Percentiles rank a stretch among this genome's conserved stretches.
phyloP scores from a whole-genome alignment of 2,113 vertebrate species.

The Paramormyrops kingsleyae region DNA sequence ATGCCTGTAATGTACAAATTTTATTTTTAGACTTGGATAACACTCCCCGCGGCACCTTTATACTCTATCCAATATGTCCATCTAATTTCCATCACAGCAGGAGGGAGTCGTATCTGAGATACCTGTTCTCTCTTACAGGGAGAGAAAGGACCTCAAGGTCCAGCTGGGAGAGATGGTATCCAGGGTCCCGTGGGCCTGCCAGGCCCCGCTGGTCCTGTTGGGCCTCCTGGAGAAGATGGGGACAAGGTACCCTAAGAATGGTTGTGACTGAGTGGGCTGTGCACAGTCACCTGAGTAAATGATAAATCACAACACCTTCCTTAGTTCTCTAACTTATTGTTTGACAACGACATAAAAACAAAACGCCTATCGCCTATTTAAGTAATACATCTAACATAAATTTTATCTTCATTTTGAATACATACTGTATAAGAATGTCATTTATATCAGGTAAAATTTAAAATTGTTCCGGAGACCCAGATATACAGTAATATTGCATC shows the following conservation, averaged over 20 bases:
- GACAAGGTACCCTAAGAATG: constrained; percentile 76
- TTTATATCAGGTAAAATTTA: background rate
- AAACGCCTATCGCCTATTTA: background rate
- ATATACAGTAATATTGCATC: background rate
- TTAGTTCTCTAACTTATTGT: background rate
- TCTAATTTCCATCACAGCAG: background rate
- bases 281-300: background rate
- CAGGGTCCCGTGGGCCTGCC: constrained; percentile 94
- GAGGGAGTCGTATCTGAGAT: background rate
- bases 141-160: constrained; percentile 95
- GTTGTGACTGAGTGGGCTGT: background rate
- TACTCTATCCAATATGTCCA: background rate
- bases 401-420: background rate
- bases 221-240: constrained; percentile 92
- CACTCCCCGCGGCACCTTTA: background rate
- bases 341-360: background rate
- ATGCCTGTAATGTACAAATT: background rate
- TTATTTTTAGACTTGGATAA: background rate
- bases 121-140: constrained; percentile 58
- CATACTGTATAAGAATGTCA: background rate
- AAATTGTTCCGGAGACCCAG: background rate
- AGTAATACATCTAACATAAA: background rate
- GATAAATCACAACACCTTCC: background rate
- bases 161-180: constrained; percentile 91
- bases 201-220: constrained; percentile 87